Evolutionary conservation across 2,888 invertebrate genomes (phyloP).

Genomic region (Idaea biselata): DNA sequence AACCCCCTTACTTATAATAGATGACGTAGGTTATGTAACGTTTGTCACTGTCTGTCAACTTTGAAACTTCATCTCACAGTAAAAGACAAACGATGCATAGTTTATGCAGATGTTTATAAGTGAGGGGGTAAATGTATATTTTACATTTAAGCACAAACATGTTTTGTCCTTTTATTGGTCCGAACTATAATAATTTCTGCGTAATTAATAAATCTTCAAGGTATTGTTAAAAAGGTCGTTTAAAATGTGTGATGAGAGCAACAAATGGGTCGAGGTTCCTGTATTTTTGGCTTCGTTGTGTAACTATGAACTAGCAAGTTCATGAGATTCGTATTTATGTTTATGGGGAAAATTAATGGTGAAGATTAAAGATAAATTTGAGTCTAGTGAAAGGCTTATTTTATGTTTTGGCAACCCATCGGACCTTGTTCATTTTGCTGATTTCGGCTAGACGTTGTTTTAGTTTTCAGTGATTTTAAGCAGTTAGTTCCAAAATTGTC

Average conservation of each 20-base stretch:
- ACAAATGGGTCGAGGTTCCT: conserved; percentile 66
- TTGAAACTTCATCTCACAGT: no score
- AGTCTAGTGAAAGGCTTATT: background rate
- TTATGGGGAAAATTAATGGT: conserved; percentile 7
- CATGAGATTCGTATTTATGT: conserved; percentile 20
- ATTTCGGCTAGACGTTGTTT: background rate
- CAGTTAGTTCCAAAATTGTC: background rate
- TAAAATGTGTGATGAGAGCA: conserved; percentile 27
- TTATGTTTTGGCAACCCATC: background rate
- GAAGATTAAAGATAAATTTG: background rate
- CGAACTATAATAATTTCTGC: background rate
- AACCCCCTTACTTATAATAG: no score
- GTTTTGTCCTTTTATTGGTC: background rate
- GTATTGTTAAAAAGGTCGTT: conserved; percentile 30
- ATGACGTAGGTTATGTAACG: no score
- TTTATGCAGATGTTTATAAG: no score
- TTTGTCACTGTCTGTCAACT: no score
- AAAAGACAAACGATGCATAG: no score
- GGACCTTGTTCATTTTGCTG: background rate
- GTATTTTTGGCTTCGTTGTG: conserved; percentile 68
- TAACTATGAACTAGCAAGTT: conserved; percentile 46
- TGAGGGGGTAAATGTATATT: no score
- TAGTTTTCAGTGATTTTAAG: background rate
- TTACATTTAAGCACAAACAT: no score
- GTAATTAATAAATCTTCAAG: background rate